Conservation (phyloP, 2,888 invertebrate genomes). For the Erannis defoliaria region DNA sequence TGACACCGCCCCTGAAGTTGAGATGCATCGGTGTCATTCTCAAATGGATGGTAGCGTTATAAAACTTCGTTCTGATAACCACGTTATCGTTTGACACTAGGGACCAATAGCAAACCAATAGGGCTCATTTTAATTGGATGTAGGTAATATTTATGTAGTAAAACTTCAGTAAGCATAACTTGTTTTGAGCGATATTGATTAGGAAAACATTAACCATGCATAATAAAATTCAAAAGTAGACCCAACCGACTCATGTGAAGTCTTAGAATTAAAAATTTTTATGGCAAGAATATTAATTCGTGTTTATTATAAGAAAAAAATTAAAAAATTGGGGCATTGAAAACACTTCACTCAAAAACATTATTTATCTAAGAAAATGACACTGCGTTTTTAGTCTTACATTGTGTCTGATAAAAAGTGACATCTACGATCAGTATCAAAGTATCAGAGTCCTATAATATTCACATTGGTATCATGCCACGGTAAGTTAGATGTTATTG, state of each 20-base stretch:
- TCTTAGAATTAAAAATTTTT: neutral
- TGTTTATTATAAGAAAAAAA: neutral
- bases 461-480: constrained; percentile 74
- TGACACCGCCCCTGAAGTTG: constrained; percentile 73
- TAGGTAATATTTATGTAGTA: constrained; percentile 21
- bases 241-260: neutral
- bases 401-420: constrained; percentile 71
- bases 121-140: constrained; percentile 35
- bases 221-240: constrained; percentile 11
- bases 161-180: constrained; percentile 11
- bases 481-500: constrained; percentile 82
- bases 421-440: constrained; percentile 58
- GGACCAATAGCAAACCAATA: constrained; percentile 22
- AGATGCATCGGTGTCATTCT: constrained; percentile 79
- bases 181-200: constrained; percentile 27
- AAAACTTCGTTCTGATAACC: constrained; percentile 62
- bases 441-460: constrained; percentile 40
- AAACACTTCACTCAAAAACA: neutral
- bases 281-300: neutral
- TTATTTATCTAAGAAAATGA: neutral
- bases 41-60: constrained; percentile 73
- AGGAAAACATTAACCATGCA: constrained; percentile 25
- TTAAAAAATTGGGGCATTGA: constrained; percentile 17
- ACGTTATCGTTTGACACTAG: constrained; percentile 44
- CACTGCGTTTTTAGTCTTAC: constrained; percentile 7